Evolutionary conservation across 1,140 invertebrate genomes (phyloP), one percentile per base, ranked within the genome.

Genomic region (Hyposmocoma kahamanoa): DNA sequence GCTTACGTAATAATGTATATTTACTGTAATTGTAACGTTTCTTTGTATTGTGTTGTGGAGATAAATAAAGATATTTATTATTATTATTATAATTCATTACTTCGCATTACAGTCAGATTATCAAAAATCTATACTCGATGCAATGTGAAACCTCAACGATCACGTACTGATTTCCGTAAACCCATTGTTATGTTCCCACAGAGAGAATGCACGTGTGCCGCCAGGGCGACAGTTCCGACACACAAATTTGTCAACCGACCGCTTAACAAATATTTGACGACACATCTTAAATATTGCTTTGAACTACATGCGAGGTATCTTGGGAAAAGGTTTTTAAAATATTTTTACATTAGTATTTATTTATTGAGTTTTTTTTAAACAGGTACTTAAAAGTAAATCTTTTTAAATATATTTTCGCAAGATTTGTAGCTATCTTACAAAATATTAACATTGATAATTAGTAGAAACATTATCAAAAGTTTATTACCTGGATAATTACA

Each of bases 241-340:
- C 51, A 59, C 41, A 62, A 56, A 57, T 57, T 57, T 55, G 59
- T 58, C 24, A 56, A 46, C 54, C 53, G 51, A 24, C 19, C 52
- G 51, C 50, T 53, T 22, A 47, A 36, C 64, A 65, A 72, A 72
- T 58, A 70, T 62, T 58, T 57, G 21, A 39, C 53, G 47, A 56
- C 53, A 61, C 59, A 58, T 61, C 62, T 56, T 6, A 17, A 15
- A 17, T n/a, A 3, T 36, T 36, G 8, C 3, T 8, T 8, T 17
- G 18, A 36, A 36, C 15, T 13, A n/a, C n/a, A n/a, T n/a, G n/a
- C n/a, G 32, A 15, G 8, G 32, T 36, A 36, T 17, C 32, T 36
- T 36, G 8, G 8, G 18, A 36, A 17, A 26, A 5, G 5, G 11
- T 26, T 26, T 6, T 26, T 26, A 26, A 5, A 6, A 26, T 6